Evolutionary conservation across 2,888 invertebrate genomes (phyloP).

Genomic region (Hermodice carunculata): DNA sequence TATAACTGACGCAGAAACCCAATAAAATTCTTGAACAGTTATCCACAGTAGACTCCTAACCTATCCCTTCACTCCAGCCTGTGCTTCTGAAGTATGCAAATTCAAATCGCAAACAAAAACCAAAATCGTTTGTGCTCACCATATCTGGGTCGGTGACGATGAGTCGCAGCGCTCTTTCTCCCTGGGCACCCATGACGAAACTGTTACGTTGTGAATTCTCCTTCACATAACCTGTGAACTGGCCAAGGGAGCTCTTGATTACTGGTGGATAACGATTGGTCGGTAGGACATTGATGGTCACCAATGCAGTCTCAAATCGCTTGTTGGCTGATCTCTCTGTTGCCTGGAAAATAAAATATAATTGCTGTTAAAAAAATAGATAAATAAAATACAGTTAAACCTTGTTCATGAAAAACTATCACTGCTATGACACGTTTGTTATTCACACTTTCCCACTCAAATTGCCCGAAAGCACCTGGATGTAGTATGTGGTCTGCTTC

Average conservation of each 20-base stretch:
- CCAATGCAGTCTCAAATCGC: constrained; percentile 45
- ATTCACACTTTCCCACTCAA: background rate
- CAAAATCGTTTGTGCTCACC: constrained; percentile 34
- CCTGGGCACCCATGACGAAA: constrained; percentile 33
- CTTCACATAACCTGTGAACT: constrained; percentile 47
- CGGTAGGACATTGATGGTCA: constrained; percentile 45
- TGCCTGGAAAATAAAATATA: constrained; percentile 30
- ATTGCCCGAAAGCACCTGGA: too few species aligned
- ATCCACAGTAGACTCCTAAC: too few species aligned
- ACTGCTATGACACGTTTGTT: background rate
- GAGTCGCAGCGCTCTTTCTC: constrained; percentile 40
- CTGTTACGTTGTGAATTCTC: constrained; percentile 50
- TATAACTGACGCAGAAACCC: too few species aligned
- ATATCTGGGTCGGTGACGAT: constrained; percentile 51
- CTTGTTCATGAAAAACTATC: background rate
- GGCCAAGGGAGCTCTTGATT: constrained; percentile 38
- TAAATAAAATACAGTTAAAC: background rate
- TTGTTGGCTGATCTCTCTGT: constrained; percentile 41
- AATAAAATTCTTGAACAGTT: too few species aligned
- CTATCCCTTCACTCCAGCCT: too few species aligned
- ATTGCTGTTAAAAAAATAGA: too few species aligned
- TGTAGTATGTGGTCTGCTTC: too few species aligned
- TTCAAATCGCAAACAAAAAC: too few species aligned
- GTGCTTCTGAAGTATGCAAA: too few species aligned
- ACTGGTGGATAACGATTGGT: constrained; percentile 49